Evolutionary conservation across 2,888 invertebrate species (phyloP).

Genomic region (Drosophila helvetica): DNA sequence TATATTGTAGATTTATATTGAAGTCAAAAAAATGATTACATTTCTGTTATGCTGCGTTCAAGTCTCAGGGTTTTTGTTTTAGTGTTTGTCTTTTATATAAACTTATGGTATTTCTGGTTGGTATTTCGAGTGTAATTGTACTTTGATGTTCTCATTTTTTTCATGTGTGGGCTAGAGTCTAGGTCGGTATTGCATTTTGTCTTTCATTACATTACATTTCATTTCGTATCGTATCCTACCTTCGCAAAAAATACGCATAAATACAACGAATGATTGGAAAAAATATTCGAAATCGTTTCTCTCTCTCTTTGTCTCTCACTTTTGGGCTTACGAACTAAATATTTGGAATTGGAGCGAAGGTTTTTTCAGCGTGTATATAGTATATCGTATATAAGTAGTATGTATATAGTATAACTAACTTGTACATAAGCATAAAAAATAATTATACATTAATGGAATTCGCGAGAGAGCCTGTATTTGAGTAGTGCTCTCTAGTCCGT

Average conservation of each 20-base stretch:
- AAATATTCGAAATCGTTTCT: slow-evolving; percentile 50
- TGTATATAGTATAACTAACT: slow-evolving; percentile 43
- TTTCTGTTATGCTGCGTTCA: slow-evolving; percentile 46
- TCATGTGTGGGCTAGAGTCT: slow-evolving; percentile 39
- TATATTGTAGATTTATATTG: slow-evolving; percentile 59
- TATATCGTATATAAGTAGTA: slow-evolving; percentile 25
- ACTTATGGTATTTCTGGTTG: slow-evolving; percentile 34
- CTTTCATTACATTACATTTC: slow-evolving; percentile 40
- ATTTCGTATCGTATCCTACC: slow-evolving; percentile 5
- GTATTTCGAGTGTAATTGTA: slow-evolving; percentile 47
- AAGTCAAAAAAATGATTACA: slow-evolving; percentile 58
- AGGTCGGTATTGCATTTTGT: slow-evolving; percentile 56
- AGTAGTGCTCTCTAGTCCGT: neutral
- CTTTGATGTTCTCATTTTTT: slow-evolving; percentile 65
- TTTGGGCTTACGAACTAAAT: slow-evolving; percentile 63
- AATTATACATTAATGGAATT: slow-evolving; percentile 68
- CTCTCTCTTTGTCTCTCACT: slow-evolving; percentile 19
- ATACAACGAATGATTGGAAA: slow-evolving; percentile 53
- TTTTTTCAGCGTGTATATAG: slow-evolving; percentile 26
- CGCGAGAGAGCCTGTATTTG: slow-evolving; percentile 41
- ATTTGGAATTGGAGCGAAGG: slow-evolving; percentile 78
- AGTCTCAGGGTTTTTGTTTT: slow-evolving; percentile 64
- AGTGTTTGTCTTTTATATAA: slow-evolving; percentile 2
- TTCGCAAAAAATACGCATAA: slow-evolving; percentile 37
- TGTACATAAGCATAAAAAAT: slow-evolving; percentile 50